phyloP scores from a whole-genome alignment of 2,113 vertebrate species.

The Macaca mulatta region DNA sequence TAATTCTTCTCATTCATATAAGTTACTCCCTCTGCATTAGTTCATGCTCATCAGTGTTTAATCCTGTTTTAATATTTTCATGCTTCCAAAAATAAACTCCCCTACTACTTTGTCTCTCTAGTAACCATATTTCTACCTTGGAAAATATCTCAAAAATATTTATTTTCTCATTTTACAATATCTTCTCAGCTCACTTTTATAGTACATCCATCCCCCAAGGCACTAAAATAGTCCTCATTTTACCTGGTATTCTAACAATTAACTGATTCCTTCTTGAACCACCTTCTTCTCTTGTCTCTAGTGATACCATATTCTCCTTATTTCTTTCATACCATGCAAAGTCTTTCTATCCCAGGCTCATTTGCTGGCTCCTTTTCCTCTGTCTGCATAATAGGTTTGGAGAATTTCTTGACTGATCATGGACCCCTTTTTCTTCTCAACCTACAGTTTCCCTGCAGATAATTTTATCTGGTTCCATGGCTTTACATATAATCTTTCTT shows the following conservation, averaged over 20 bases:
- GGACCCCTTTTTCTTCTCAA: background rate
- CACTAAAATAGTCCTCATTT: background rate
- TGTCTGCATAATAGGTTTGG: background rate
- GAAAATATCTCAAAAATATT: background rate
- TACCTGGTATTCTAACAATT: background rate
- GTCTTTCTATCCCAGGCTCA: background rate
- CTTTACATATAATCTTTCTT: background rate
- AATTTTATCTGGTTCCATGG: background rate
- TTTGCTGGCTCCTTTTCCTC: background rate
- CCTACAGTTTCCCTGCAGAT: background rate
- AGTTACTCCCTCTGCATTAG: background rate
- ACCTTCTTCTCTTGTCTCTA: background rate
- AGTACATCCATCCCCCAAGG: background rate
- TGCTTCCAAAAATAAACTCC: background rate
- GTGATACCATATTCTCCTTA: background rate
- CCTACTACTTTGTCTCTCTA: background rate
- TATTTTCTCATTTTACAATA: background rate
- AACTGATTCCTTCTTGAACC: background rate
- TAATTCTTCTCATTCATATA: background rate
- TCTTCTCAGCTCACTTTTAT: background rate
- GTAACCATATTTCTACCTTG: background rate
- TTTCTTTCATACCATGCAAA: background rate
- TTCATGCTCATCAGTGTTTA: background rate
- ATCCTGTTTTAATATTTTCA: background rate
- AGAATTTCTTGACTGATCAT: background rate